Percentiles rank a stretch among this genome's conserved stretches.
phyloP scores from a whole-genome alignment of 2,888 invertebrate genomes.

The Melipona beecheii region DNA sequence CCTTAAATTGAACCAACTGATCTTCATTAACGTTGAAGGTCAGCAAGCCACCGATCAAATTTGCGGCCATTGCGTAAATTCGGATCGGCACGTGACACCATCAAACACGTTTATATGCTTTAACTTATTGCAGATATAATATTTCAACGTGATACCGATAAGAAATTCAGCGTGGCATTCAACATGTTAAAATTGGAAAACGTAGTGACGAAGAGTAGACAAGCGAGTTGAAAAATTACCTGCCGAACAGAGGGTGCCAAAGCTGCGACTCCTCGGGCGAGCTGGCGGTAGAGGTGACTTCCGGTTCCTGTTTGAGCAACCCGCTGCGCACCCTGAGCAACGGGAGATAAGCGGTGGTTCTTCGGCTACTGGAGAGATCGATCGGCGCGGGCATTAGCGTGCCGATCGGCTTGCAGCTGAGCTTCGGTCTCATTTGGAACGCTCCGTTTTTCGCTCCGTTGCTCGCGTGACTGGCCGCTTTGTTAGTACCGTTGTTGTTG shows the following conservation, averaged over 20 bases:
- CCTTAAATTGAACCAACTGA: no score
- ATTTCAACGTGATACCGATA: no score
- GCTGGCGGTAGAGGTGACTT: constrained; percentile 81
- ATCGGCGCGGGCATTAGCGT: constrained; percentile 82
- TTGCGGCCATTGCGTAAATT: no score
- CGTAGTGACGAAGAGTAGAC: no score
- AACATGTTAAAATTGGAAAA: no score
- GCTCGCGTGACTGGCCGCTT: constrained; percentile 60
- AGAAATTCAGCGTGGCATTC: no score
- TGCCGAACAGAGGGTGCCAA: constrained; percentile 95
- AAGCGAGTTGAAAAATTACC: constrained; percentile 84
- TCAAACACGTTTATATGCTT: no score
- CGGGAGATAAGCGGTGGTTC: constrained; percentile 75
- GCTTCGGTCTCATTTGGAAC: constrained; percentile 74
- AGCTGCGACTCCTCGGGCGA: constrained; percentile 86
- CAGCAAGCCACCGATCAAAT: no score
- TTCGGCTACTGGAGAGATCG: constrained; percentile 79
- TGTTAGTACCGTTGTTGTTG: constrained; percentile 54
- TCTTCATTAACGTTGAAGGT: no score
- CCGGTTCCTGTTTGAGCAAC: constrained; percentile 80
- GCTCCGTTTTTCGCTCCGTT: constrained; percentile 45
- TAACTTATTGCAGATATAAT: no score
- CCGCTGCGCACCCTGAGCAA: constrained; percentile 79
- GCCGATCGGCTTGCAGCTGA: constrained; percentile 82
- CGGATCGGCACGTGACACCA: no score